These are phyloP conservation scores for Chondrosia reniformis DNA, from an alignment of 37 sponge, comb jelly and placozoan genomes.

Conservation along the genomic window DNA sequence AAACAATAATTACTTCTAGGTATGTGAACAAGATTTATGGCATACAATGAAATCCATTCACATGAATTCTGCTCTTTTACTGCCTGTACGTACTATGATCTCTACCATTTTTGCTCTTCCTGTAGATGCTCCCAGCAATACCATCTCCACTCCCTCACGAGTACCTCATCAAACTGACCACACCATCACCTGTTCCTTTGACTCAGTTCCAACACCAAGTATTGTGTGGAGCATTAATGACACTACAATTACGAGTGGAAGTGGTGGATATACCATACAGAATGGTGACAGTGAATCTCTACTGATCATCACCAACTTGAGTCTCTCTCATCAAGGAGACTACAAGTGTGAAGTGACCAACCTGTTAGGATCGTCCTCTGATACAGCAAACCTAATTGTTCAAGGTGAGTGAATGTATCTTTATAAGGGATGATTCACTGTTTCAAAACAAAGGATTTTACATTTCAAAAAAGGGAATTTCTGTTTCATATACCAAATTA, in stretches of 20 bases:
- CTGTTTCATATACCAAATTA: too few relatives aligned
- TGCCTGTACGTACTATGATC: not conserved
- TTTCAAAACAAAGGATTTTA: too few relatives aligned
- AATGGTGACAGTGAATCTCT: not conserved
- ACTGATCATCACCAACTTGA: not conserved
- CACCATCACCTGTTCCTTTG: slow-evolving; percentile 16
- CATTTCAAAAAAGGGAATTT: too few relatives aligned
- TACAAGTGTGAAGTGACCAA: slow-evolving; percentile 26
- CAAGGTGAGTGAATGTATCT: slow-evolving; percentile 44
- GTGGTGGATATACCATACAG: not conserved
- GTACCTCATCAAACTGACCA: not conserved
- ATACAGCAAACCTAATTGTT: not conserved
- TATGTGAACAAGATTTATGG: too few relatives aligned
- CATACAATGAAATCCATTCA: too few relatives aligned
- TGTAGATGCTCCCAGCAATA: not conserved
- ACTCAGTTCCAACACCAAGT: slow-evolving; percentile 20
- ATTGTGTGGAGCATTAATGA: slow-evolving; percentile 21
- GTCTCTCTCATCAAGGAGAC: not conserved
- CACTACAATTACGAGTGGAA: not conserved
- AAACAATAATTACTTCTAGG: too few relatives aligned
- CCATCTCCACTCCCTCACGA: not conserved
- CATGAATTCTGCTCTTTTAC: too few relatives aligned
- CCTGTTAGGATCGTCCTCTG: slow-evolving; percentile 1
- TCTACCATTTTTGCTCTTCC: not conserved
- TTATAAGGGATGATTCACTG: too few relatives aligned